Evolutionary conservation across 1,140 invertebrate species (phyloP).

Genomic region (Sinonovacula constricta): DNA sequence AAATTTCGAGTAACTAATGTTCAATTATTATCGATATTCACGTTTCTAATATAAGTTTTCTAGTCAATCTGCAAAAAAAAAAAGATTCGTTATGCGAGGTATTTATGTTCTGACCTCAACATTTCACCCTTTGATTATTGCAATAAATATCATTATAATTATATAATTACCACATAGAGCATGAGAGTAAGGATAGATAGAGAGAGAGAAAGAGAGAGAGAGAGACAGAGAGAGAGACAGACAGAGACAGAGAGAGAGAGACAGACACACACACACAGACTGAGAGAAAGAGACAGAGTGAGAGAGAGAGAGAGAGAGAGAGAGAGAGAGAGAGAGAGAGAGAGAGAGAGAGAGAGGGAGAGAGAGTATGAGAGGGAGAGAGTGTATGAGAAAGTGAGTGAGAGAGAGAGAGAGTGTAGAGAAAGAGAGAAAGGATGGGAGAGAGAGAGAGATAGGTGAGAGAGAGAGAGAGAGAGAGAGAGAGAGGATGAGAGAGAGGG

Average conservation of each 20-base stretch:
- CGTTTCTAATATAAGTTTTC: too few species aligned
- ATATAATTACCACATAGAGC: too few species aligned
- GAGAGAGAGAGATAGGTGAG: constrained; percentile 25
- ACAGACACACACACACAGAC: constrained; percentile 35
- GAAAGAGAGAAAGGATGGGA: constrained; percentile 15
- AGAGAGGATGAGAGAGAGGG: constrained; percentile 45
- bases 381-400: background rate
- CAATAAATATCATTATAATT: too few species aligned
- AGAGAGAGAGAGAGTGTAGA: constrained; percentile 15
- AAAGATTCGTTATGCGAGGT: too few species aligned
- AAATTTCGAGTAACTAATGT: too few species aligned
- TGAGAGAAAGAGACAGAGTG: constrained; percentile 28
- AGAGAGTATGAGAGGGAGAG: background rate
- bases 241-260: constrained; percentile 33
- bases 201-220: too few species aligned
- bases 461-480: too few species aligned
- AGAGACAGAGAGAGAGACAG: constrained; percentile 20
- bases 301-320: constrained; percentile 25
- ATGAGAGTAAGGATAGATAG: too few species aligned
- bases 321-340: constrained; percentile 28
- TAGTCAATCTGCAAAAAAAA: too few species aligned
- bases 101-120: too few species aligned
- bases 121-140: too few species aligned
- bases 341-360: constrained; percentile 18
- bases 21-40: too few species aligned